A percentile compares a stretch with the other conserved stretches of the same genome.
These are phyloP conservation scores for Psittacula cyanocephala DNA, from an alignment of 2,113 vertebrate species.

Conservation along the genomic window DNA sequence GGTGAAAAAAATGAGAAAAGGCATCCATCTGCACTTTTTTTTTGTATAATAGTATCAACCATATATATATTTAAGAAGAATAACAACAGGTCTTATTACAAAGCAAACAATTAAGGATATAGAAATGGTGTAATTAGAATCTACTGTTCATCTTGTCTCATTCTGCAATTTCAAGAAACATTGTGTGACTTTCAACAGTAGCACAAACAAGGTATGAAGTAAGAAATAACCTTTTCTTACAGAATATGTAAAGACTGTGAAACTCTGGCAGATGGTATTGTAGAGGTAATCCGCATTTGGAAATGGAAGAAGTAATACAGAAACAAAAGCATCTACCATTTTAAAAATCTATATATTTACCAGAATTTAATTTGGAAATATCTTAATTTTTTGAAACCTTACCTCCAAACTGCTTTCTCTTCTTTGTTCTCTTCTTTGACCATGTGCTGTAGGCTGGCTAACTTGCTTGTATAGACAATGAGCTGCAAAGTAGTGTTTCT, in stretches of 20 bases:
- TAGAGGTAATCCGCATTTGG: not conserved
- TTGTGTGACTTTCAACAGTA: not conserved
- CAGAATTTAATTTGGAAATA: not conserved
- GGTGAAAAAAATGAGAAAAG: not conserved
- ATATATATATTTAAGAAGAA: not conserved
- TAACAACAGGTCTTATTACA: not conserved
- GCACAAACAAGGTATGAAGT: not conserved
- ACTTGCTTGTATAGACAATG: not conserved
- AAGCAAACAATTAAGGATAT: not conserved
- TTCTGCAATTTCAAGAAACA: not conserved
- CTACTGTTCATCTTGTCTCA: not conserved
- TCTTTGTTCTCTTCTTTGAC: not conserved
- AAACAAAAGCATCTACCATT: not conserved
- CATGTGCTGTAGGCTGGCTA: not conserved
- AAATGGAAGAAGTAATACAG: not conserved
- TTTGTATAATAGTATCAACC: not conserved
- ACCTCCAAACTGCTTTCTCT: not conserved
- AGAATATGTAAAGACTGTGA: not conserved
- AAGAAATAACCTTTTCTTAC: not conserved
- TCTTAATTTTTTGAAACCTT: not conserved
- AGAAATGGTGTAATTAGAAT: not conserved
- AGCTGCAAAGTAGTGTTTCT: not conserved
- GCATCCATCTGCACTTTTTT: not conserved
- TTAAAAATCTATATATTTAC: not conserved
- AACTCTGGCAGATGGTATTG: not conserved